Evolutionary conservation across 2,888 invertebrate genomes (phyloP).

Genomic region (Zygaena filipendulae): DNA sequence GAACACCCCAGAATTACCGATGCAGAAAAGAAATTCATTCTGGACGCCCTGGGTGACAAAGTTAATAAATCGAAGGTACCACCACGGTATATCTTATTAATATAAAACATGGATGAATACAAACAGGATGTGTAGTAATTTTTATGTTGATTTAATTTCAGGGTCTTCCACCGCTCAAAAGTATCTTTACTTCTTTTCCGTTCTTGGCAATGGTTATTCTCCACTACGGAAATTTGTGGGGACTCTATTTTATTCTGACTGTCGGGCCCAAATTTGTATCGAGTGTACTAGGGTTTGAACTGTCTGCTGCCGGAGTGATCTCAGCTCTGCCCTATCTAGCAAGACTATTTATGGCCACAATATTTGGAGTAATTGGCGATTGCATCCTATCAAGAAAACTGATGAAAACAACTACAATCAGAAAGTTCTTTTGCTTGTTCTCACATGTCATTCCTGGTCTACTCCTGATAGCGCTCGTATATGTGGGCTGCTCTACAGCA

Average conservation of each 20-base stretch:
- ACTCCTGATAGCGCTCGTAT: conserved; percentile 64
- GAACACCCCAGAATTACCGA: conserved; percentile 72
- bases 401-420: conserved; percentile 55
- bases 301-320: conserved; percentile 76
- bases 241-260: conserved; percentile 79
- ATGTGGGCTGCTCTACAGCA: conserved; percentile 71
- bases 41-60: conserved; percentile 67
- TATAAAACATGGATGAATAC: too few relatives aligned
- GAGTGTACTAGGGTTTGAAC: conserved; percentile 76
- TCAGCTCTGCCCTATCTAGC: conserved; percentile 78
- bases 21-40: conserved; percentile 72
- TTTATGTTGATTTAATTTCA: too few relatives aligned
- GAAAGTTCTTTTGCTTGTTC: conserved; percentile 73
- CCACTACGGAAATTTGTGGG: conserved; percentile 83
- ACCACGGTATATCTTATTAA: too few relatives aligned
- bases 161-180: conserved; percentile 73
- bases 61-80: conserved; percentile 69
- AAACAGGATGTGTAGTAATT: too few relatives aligned
- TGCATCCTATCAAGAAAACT: conserved; percentile 52
- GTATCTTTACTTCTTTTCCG: conserved; percentile 72
- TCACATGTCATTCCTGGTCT: conserved; percentile 67
- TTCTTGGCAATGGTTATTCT: conserved; percentile 74
- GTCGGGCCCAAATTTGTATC: conserved; percentile 81
- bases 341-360: conserved; percentile 73
- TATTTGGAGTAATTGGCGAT: conserved; percentile 78